Conservation (phyloP, 2,888 invertebrate genomes). For the Drosophila mercatorum region DNA sequence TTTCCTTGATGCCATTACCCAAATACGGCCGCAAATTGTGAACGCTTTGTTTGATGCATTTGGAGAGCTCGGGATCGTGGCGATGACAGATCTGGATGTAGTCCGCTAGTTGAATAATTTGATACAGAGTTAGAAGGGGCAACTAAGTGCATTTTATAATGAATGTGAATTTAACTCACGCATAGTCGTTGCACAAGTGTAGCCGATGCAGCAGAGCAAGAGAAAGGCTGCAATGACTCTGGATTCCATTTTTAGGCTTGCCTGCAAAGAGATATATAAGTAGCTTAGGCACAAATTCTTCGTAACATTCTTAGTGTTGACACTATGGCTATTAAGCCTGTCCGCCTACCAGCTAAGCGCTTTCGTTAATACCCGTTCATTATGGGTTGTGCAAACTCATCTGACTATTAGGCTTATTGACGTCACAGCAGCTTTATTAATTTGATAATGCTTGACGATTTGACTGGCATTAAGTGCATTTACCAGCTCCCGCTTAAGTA, state of each 20-base stretch:
- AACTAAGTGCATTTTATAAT: neutral
- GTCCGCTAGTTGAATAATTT: slow-evolving; percentile 85
- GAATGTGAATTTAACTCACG: slow-evolving; percentile 61
- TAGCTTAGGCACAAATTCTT: neutral
- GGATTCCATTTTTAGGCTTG: slow-evolving; percentile 56
- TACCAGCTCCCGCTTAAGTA: slow-evolving; percentile 7
- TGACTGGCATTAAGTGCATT: slow-evolving; percentile 18
- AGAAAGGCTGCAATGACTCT: slow-evolving; percentile 41
- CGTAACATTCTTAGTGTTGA: neutral
- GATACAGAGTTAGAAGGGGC: neutral
- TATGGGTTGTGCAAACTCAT: slow-evolving; percentile 17
- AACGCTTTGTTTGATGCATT: slow-evolving; percentile 87
- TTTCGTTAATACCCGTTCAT: neutral
- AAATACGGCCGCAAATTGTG: slow-evolving; percentile 87
- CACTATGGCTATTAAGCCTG: slow-evolving; percentile 1
- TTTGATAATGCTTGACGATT: slow-evolving; percentile 16
- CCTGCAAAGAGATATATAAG: slow-evolving; percentile 34
- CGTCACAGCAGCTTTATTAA: slow-evolving; percentile 19
- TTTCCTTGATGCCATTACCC: slow-evolving; percentile 88
- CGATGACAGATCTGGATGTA: slow-evolving; percentile 89
- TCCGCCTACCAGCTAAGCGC: neutral
- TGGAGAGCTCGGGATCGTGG: slow-evolving; percentile 87
- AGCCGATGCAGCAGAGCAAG: slow-evolving; percentile 50
- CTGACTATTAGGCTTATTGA: slow-evolving; percentile 20
- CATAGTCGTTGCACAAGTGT: slow-evolving; percentile 58